Percentiles rank a stretch among this genome's conserved stretches.
Conservation (phyloP, 2,113 vertebrate species). For the Myanophis thanlyinensis region DNA sequence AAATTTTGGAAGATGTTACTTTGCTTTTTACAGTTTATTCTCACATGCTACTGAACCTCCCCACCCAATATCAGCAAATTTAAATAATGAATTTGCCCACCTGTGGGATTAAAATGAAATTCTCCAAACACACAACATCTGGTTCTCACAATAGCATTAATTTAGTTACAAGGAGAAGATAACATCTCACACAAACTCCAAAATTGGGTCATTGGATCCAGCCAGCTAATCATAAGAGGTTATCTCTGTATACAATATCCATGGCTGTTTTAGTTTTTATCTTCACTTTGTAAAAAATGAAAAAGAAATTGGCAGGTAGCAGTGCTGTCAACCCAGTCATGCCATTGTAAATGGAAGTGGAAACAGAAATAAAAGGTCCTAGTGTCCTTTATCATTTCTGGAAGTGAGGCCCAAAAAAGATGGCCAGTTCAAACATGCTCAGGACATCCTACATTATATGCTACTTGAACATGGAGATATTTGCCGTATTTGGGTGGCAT, state of each 20-base stretch:
- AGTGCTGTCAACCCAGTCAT: not conserved
- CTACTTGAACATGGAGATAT: not conserved
- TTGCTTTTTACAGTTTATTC: not conserved
- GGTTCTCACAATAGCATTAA: not conserved
- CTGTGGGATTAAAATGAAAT: not conserved
- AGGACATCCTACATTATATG: not conserved
- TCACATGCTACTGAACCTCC: not conserved
- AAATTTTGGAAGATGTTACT: not conserved
- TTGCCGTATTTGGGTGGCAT: not conserved
- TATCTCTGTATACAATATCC: not conserved
- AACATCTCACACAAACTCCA: not conserved
- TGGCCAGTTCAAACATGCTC: not conserved
- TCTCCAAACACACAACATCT: not conserved
- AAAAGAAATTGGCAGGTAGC: not conserved
- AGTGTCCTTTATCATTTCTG: not conserved
- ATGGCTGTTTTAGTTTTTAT: not conserved
- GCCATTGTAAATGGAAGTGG: not conserved
- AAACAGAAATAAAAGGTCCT: not conserved
- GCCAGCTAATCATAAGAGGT: not conserved
- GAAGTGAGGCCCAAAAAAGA: not conserved
- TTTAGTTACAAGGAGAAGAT: not conserved
- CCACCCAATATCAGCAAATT: not conserved
- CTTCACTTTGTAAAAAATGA: not conserved
- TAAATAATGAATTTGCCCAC: not conserved
- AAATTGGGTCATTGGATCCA: not conserved